Evolutionary conservation across 2,888 invertebrate species (phyloP).

Genomic region (Trachelus iudaicus): DNA sequence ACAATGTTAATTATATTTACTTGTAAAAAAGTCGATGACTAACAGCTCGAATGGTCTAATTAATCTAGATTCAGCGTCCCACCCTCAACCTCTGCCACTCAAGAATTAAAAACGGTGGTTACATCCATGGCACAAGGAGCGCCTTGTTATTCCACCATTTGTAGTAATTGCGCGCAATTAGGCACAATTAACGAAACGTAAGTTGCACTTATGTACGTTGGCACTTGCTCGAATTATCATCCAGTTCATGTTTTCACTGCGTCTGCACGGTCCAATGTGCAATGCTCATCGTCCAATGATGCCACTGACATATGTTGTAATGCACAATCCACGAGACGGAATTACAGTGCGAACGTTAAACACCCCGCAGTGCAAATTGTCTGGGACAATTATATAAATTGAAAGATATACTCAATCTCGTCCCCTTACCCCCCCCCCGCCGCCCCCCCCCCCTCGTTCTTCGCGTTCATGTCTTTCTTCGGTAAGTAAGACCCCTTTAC

Average conservation of each 20-base stretch:
- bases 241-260: slow-evolving; percentile 3
- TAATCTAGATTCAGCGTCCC: slow-evolving; percentile 38
- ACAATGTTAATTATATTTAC: background rate
- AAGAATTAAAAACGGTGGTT: slow-evolving; percentile 25
- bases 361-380: background rate
- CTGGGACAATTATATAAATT: background rate
- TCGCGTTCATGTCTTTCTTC: background rate
- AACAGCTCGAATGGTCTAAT: slow-evolving; percentile 31
- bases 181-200: slow-evolving; percentile 50
- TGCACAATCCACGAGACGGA: background rate
- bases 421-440: background rate
- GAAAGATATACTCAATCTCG: background rate
- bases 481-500: background rate
- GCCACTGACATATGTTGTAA: background rate
- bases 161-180: slow-evolving; percentile 60
- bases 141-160: slow-evolving; percentile 61
- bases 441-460: too few relatives aligned
- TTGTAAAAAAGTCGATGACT: background rate
- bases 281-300: background rate
- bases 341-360: background rate
- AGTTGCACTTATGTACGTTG: slow-evolving; percentile 23
- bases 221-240: slow-evolving; percentile 39
- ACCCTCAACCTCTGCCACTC: slow-evolving; percentile 14
- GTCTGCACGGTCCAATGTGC: background rate
- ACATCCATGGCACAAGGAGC: slow-evolving; percentile 27